Evolutionary conservation across 2,888 invertebrate genomes (phyloP), one percentile per base, ranked within the genome.

Genomic region (Nomada ferruginata): DNA sequence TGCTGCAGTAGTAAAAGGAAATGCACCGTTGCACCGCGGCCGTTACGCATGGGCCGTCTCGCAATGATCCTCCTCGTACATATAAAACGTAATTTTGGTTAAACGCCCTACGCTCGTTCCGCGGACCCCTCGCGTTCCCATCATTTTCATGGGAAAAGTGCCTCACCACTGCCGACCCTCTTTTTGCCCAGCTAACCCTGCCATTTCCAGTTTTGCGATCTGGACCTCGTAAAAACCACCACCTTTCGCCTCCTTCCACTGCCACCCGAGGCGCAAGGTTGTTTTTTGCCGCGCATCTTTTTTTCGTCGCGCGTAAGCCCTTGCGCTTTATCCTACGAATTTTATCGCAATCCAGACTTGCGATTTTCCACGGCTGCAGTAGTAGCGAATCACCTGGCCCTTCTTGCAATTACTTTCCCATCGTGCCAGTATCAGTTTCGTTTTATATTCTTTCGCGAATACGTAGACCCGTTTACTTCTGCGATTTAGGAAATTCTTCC

Each of bases 1-100:
- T 79, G 77, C 72, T 60, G 64, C 76, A 85, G 85, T 84, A 84
- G 85, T 85, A 85, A 85, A 85, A 79, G 79, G 79, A 82, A 82
- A 84, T 82, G 82, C 85, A 84, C 85, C 85, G 84, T 84, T 85
- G 84, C 74, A 29, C 71, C 53, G 55, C 53, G 76, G 84, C 77
- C 71, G 80, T 84, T 83, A 84, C 74, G 77, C 74, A 74, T 70
- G 57, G 79, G 42, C 79, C 82, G 72, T 83, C 84, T 61, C 61
- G 70, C 83, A 81, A 77, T 79, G 83, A 84, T 80, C 79, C 66
- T 52, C 78, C 57, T 76, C 72, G 65, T 76, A 59, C 61, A 71
- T 76, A 73, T 79, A 78, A 85, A 83, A 76, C 69, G 66, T 81
- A 83, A 83, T 85, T 85, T 85, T 70, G 81, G 80, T 81, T 81